These are phyloP conservation scores for Pluvialis apricaria DNA, from an alignment of 2,113 vertebrate species.

Conservation along the genomic window DNA sequence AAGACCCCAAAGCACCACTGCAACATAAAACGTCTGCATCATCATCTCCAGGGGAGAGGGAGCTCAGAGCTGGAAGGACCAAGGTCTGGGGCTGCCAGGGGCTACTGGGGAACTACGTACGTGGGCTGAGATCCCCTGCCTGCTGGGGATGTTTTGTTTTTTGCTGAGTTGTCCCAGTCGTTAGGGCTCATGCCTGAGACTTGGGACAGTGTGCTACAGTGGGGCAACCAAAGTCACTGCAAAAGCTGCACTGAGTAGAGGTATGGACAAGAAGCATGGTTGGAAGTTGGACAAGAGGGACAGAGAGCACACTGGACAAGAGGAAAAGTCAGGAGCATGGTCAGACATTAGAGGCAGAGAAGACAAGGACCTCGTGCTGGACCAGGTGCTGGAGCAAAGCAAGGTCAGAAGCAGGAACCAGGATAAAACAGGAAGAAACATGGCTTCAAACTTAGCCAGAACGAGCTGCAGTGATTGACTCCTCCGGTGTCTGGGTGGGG, in stretches of 20 bases:
- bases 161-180: neutral
- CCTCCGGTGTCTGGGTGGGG: neutral
- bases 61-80: neutral
- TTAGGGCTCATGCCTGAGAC: neutral
- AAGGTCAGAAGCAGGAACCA: neutral
- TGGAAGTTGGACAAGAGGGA: neutral
- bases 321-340: neutral
- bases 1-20: neutral
- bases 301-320: neutral
- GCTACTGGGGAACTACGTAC: neutral
- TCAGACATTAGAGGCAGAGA: neutral
- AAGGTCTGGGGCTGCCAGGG: neutral
- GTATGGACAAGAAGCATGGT: neutral
- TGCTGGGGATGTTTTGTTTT: neutral
- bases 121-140: neutral
- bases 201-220: neutral
- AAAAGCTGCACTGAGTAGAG: neutral
- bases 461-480: neutral
- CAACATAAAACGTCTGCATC: neutral
- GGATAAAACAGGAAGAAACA: neutral
- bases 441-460: neutral
- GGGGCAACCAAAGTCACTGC: neutral
- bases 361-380: rapidly evolving
- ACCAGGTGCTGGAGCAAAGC: neutral
- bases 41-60: neutral